Base-by-base conservation (phyloP, 2,888 invertebrate species). In the Cephonodes hylas region DNA sequence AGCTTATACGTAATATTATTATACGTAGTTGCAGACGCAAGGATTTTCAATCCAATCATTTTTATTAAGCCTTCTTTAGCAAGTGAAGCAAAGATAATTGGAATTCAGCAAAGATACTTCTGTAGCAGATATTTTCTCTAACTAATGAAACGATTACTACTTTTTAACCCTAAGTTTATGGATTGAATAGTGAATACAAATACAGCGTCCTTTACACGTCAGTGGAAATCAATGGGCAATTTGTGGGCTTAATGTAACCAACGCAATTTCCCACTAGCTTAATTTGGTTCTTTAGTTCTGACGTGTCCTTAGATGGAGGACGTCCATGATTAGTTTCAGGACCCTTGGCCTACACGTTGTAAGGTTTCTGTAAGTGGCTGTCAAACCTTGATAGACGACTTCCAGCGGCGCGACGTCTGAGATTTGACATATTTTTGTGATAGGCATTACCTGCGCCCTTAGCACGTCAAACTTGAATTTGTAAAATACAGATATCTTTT, bases 341-440 rank as follows among this genome's bases (percentile, higher is more conserved):
- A 64, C 67, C 64, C 69, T 61, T 68, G 70, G 65, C 67, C 64
- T 46, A 63, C 64, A 66, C 68, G 62, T 68, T 68, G 64, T 63
- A 61, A 62, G 60, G 65, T 63, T 63, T 68, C 66, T 66, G 8
- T 73, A 68, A 70, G 69, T 73, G 72, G 67, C 74, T 80, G 77
- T 69, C 79, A 79, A 75, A 70, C 63, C 63, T 70, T 83, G 80
- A 83, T 79, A 67, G 75, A 83, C 79, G 74, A 67, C 71, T 71
- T 69, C 59, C 23, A 48, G 48, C 48, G 22, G 10, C 46, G 23
- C 44, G 57, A 38, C 6, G 25, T 34, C 23, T 46, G 25, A 48
- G 34, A 45, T 18, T 61, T 45, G 31, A 10, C n/a, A 8, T 45
- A 8, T 34, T 57, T 44, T 53, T 31, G 20, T 10, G 4, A 31